Conservation (phyloP, 2,113 vertebrate species). For the Saguinus imperator region DNA sequence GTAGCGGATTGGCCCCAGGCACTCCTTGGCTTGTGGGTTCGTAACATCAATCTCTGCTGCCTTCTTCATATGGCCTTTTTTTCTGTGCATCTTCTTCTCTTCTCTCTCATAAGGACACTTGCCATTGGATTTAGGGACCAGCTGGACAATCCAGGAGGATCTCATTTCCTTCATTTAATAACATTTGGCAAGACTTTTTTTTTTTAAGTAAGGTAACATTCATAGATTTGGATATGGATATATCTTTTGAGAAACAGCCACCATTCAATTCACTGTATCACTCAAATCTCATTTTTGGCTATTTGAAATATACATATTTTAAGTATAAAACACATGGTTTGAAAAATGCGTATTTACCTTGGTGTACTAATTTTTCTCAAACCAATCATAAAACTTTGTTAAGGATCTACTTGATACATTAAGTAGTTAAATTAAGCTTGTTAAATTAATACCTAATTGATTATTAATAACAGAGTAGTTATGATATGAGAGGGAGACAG, state of each 20-base stretch:
- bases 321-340: background rate
- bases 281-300: background rate
- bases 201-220: background rate
- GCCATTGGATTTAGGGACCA: background rate
- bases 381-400: background rate
- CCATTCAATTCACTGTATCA: background rate
- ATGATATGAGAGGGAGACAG: no score
- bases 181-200: background rate
- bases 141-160: background rate
- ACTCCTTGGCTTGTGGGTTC: no score
- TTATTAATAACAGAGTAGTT: background rate
- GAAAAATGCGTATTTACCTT: background rate
- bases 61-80: background rate
- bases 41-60: rapidly evolving
- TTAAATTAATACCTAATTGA: background rate
- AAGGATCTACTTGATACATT: background rate
- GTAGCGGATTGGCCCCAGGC: no score
- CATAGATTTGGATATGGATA: background rate
- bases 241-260: background rate
- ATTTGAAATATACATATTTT: background rate
- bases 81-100: background rate
- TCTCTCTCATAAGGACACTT: background rate
- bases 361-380: background rate
- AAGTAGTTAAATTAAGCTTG: background rate
- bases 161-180: background rate